phyloP scores from a whole-genome alignment of 92 coral and sea anemone species.

The Virgularia gustaviana region DNA sequence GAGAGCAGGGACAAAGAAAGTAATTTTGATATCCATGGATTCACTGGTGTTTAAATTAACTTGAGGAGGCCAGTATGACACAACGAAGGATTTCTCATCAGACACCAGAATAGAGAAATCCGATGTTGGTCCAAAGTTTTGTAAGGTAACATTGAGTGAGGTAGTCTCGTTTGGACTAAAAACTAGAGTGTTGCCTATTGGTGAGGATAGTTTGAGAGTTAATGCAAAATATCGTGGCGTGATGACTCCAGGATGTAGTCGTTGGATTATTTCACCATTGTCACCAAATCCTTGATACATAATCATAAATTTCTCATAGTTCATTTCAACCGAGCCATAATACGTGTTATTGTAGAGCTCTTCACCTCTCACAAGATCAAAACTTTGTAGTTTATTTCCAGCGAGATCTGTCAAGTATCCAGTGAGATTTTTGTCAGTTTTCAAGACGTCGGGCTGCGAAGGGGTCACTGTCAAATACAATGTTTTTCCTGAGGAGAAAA shows the following conservation, averaged over 20 bases:
- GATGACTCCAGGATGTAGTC: constrained; percentile 13
- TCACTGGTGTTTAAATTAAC: constrained; percentile 2
- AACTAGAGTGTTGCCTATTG: constrained; percentile 1
- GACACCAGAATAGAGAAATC: constrained; percentile 12
- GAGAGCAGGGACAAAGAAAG: neutral
- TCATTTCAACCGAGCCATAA: constrained; percentile 9
- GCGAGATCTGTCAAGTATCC: constrained; percentile 38
- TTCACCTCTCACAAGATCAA: constrained; percentile 33
- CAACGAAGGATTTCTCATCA: constrained; percentile 28
- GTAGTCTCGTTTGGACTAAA: constrained; percentile 9
- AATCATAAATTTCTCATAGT: constrained; percentile 2
- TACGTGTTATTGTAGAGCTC: constrained; percentile 33
- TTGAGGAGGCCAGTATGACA: neutral
- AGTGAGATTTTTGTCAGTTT: neutral
- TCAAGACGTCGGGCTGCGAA: constrained; percentile 13
- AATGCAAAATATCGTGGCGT: constrained; percentile 18
- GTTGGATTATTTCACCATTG: constrained; percentile 12
- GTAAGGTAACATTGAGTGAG: neutral
- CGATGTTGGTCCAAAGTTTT: neutral
- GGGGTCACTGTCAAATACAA: constrained; percentile 35
- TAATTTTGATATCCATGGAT: constrained; percentile 11
- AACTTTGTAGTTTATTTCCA: constrained; percentile 50
- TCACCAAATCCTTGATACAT: constrained; percentile 10
- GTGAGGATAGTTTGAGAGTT: neutral
- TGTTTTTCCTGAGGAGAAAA: constrained; percentile 39